Evolutionary conservation across 1,140 invertebrate genomes (phyloP).

Genomic region (Drosophila orena): DNA sequence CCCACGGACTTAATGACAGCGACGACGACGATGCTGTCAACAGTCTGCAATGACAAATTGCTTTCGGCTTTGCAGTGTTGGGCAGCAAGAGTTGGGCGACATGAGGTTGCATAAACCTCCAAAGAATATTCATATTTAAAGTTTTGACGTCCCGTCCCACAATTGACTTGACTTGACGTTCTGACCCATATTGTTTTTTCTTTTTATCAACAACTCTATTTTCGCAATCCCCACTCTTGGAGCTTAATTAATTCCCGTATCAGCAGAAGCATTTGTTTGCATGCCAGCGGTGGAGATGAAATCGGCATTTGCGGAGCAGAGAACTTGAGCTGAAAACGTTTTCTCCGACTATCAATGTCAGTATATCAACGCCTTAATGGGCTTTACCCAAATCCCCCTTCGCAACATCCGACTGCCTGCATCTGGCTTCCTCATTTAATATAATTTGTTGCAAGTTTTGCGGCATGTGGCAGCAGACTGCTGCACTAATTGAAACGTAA

Average conservation of each 20-base stretch:
- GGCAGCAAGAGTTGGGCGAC: not conserved
- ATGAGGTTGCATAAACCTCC: slow-evolving; percentile 30
- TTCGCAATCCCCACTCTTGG: not conserved
- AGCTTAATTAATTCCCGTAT: slow-evolving; percentile 42
- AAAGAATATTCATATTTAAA: slow-evolving; percentile 43
- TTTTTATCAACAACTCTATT: slow-evolving; percentile 9
- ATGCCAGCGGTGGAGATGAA: not conserved
- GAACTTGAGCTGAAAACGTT: not conserved
- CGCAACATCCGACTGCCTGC: slow-evolving; percentile 32
- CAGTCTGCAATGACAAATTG: slow-evolving; percentile 57
- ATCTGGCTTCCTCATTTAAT: slow-evolving; percentile 50
- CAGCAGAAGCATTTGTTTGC: slow-evolving; percentile 39
- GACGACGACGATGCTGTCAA: slow-evolving; percentile 48
- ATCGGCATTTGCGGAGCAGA: slow-evolving; percentile 10
- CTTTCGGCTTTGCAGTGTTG: slow-evolving; percentile 3
- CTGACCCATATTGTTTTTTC: slow-evolving; percentile 25
- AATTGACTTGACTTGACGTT: slow-evolving; percentile 19
- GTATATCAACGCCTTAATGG: slow-evolving; percentile 38
- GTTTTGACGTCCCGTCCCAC: slow-evolving; percentile 12
- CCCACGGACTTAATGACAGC: slow-evolving; percentile 48
- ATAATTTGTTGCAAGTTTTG: slow-evolving; percentile 57
- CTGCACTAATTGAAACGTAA: slow-evolving; percentile 67
- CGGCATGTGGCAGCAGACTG: slow-evolving; percentile 40
- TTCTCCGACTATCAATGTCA: slow-evolving; percentile 28
- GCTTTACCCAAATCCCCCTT: slow-evolving; percentile 1